Evolutionary conservation across 1,140 invertebrate genomes (phyloP), one percentile per base, ranked within the genome.

Genomic region (Caenorhabditis elegans): DNA sequence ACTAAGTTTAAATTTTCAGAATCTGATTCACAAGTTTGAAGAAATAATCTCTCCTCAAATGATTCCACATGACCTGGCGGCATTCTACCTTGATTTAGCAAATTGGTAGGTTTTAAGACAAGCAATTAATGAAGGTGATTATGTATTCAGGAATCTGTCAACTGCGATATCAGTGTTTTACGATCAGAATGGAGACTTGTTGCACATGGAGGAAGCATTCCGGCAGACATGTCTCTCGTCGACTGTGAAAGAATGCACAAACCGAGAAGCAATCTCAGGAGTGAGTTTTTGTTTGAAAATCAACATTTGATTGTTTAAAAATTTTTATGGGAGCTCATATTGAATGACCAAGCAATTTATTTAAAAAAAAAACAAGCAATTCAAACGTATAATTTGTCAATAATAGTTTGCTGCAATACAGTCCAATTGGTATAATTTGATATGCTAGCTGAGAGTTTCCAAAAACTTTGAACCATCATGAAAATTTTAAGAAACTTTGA

Each of bases 161-260:
- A 70, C 60, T 5, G 60, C 60, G 13, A 4, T 70, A 8, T 70
- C 60, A 19, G 60, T 70, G 0, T 70, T 70, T 26, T 70, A 70
- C 34, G 60, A 70, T 39, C 60, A 70, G 34, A 70, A 70, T 39
- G 60, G 60, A 39, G 60, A 70, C 17, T 70, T 70, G 60, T 31
- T 70, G n/a, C 60, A 70, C 28, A 70, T 70, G 60, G 60, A 70
- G 13, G 60, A 70, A 22, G 60, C 60, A 6, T 70, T 70, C 11
- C 60, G 60, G 5, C 60, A 70, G 10, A 39, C 60, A 11, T 70
- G 60, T 70, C 34, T 70, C 1, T 70, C 60, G 22, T 70, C 60
- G 11, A 34, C 60, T 39, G 34, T 70, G 1, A 70, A 70, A 26
- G 60, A 70, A 31, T 70, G 60, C 60, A 70, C 60, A 22, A 70